phyloP scores from a whole-genome alignment of 2,113 vertebrate genomes.

The Pantherophis guttatus region DNA sequence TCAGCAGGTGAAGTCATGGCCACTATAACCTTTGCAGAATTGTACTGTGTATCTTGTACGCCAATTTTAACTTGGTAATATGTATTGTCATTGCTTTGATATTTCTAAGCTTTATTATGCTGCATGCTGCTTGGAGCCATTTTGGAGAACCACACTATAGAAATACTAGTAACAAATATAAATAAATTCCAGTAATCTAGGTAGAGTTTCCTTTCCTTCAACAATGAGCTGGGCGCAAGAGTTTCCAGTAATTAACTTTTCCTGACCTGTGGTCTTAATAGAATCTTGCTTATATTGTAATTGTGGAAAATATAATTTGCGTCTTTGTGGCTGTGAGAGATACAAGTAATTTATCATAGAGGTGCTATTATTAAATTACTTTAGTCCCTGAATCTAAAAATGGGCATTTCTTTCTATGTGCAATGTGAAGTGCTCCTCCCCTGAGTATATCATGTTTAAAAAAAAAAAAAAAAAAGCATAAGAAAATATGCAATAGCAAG shows the following conservation, averaged over 20 bases:
- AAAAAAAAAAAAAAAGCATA: not conserved
- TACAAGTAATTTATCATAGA: not conserved
- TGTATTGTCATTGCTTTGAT: not conserved
- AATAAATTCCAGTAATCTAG: not conserved
- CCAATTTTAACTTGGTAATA: not conserved
- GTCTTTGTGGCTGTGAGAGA: not conserved
- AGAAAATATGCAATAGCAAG: not conserved
- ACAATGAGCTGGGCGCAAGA: not conserved
- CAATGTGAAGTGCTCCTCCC: not conserved
- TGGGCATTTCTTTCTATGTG: not conserved
- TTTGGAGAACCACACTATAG: not conserved
- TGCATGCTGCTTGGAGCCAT: not conserved
- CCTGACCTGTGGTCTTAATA: not conserved
- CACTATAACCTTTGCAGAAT: not conserved
- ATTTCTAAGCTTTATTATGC: not conserved
- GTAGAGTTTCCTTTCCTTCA: not conserved
- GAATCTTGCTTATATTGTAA: not conserved
- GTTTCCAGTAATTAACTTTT: not conserved
- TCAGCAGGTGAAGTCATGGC: not conserved
- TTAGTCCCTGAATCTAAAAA: not conserved
- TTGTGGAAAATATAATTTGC: not conserved
- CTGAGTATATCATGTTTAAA: not conserved
- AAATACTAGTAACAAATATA: not conserved
- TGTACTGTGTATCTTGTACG: not conserved
- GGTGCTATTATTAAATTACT: not conserved